Conservation (phyloP, 2,113 vertebrate genomes). For the Xerus inauris region DNA sequence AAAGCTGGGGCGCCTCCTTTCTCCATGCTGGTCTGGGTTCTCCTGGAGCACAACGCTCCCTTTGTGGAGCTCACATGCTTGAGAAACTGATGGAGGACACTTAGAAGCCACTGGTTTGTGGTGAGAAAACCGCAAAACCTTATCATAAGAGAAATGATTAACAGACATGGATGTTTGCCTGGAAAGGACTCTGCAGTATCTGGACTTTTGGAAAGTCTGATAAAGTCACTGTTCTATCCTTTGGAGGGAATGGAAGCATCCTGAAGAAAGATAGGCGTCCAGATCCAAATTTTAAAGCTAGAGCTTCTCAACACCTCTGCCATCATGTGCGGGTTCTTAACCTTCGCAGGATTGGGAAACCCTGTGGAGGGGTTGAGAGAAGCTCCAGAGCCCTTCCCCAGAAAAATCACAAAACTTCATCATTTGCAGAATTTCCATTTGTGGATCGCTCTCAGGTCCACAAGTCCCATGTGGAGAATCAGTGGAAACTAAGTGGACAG, state of each 20-base stretch:
- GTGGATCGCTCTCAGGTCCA: neutral
- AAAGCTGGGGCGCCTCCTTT: neutral
- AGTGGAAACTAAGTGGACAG: neutral
- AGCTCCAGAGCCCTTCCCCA: neutral
- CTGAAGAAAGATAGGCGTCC: neutral
- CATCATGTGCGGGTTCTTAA: neutral
- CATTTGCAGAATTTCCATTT: neutral
- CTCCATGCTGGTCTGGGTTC: neutral
- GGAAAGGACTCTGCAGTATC: neutral
- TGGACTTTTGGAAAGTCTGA: conserved; percentile 18
- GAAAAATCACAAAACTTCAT: neutral
- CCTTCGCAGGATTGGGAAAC: neutral
- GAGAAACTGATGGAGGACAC: neutral
- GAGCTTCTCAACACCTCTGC: neutral
- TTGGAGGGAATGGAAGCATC: neutral
- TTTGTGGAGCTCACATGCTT: fast-evolving
- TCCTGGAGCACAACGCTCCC: neutral
- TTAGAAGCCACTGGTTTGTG: neutral
- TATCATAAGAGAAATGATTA: neutral
- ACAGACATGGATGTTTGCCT: neutral
- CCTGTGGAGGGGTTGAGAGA: neutral
- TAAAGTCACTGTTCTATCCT: neutral
- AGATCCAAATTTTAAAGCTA: neutral
- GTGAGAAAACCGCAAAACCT: neutral
- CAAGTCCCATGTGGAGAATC: neutral